Evolutionary conservation across 64 coral and sea anemone genomes (phyloP), one percentile per base, ranked within the genome.

Genomic region (Pocillopora verrucosa): DNA sequence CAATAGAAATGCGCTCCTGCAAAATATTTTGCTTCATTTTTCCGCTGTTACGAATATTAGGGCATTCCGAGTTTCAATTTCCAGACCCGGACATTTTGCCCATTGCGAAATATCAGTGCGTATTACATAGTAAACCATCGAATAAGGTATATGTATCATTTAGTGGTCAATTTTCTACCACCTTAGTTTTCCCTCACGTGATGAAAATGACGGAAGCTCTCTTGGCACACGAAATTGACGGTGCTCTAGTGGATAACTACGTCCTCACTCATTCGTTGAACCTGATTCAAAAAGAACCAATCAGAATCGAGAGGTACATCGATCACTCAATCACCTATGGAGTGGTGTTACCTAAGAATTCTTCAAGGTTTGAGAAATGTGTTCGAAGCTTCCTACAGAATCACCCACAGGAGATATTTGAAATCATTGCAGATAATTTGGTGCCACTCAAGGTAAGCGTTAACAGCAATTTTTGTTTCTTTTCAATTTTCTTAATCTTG

Each of bases 371-470:
- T 72, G 95, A 98, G 34, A 76, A 22, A 1, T 98, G 95, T 35
- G 78, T 98, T 64, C 95, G 95, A 56, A 38, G 86, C 7, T 94
- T 91, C 59, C 41, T 98, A 13, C 62, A 62, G 10, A 88, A 98
- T 59, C 72, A 98, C 77, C 95, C 95, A 13, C 95, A 98, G 30
- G 95, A 98, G 57, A 76, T 94, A n/a, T 98, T 98, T 75, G 95
- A 98, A 59, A 90, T 82, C 9, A 94, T 98, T 30, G 89, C 92
- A 20, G 79, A 80, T 24, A 91, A 94, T 41, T 58, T 98, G 0
- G 60, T 76, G 17, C 92, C 95, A 9, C 76, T 94, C 13, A 98
- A 91, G 95, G 95, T 98, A 90, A 56, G 35, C 65, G 0, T 13
- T 60, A 30, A 30, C 30, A 30, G 30, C 30, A 30, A 30, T 30